phyloP scores from a whole-genome alignment of 1,140 invertebrate genomes.

The Cecropterus lyciades region DNA sequence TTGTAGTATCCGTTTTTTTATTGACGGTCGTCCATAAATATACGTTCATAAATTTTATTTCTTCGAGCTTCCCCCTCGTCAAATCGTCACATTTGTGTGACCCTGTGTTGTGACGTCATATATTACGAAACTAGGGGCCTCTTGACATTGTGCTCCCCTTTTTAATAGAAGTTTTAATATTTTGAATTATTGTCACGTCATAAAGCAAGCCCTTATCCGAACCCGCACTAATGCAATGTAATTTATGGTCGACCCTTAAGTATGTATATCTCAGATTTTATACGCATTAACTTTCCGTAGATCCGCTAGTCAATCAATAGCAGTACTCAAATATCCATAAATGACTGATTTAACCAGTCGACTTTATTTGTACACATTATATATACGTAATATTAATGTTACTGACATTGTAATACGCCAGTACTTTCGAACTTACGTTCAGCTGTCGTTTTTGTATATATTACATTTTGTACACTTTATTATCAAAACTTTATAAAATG shows the following conservation, averaged over 20 bases:
- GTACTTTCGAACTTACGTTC: not conserved
- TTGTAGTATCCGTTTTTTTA: conserved; percentile 13
- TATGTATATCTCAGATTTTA: conserved; percentile 15
- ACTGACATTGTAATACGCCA: not conserved
- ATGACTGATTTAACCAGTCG: conserved; percentile 33
- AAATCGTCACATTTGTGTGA: too few species aligned
- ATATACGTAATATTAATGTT: not conserved
- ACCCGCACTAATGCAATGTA: not conserved
- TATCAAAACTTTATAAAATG: not conserved
- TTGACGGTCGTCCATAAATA: too few species aligned
- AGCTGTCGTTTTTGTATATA: not conserved
- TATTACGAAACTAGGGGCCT: too few species aligned
- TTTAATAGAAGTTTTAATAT: not conserved
- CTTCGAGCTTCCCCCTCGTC: too few species aligned
- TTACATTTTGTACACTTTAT: not conserved
- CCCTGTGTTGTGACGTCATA: too few species aligned
- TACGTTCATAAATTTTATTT: too few species aligned
- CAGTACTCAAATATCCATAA: conserved; percentile 45
- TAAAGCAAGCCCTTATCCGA: too few species aligned
- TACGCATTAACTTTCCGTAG: conserved; percentile 16
- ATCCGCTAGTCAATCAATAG: conserved; percentile 40
- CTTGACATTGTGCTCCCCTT: too few species aligned
- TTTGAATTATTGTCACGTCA: too few species aligned
- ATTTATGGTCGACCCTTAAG: not conserved
- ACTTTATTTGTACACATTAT: conserved; percentile 12